Conservation (phyloP, 2,888 invertebrate species). For the Drosophila kambysellisi region DNA sequence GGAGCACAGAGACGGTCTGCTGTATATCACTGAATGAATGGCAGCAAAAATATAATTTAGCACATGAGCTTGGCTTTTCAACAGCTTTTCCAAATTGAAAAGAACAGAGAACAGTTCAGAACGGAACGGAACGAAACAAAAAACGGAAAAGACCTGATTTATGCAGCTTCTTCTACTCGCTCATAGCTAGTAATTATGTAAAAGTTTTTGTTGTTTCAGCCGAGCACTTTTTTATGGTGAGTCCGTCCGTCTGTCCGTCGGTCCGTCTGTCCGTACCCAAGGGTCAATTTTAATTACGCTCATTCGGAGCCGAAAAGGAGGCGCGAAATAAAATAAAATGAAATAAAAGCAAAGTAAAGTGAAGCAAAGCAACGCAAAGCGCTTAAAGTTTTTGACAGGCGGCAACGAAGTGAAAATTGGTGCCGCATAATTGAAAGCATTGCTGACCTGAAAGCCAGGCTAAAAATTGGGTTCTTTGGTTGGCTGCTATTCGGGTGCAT, state of each 20-base stretch:
- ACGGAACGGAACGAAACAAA: background rate
- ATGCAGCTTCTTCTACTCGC: constrained; percentile 35
- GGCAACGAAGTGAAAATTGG: constrained; percentile 76
- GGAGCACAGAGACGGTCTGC: constrained; percentile 13
- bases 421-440: constrained; percentile 68
- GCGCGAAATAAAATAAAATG: constrained; percentile 59
- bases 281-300: constrained; percentile 81
- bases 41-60: constrained; percentile 44
- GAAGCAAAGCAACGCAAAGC: constrained; percentile 53
- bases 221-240: constrained; percentile 26
- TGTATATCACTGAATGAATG: constrained; percentile 48
- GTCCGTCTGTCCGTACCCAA: constrained; percentile 53
- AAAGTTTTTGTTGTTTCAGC: constrained; percentile 41
- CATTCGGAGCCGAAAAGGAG: constrained; percentile 65
- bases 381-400: constrained; percentile 71
- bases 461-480: constrained; percentile 45
- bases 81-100: background rate
- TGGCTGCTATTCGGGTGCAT: constrained; percentile 59
- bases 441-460: constrained; percentile 45
- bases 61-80: constrained; percentile 54
- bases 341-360: constrained; percentile 45
- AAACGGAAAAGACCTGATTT: constrained; percentile 28
- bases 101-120: background rate
- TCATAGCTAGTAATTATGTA: constrained; percentile 52
- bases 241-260: constrained; percentile 48